A percentile compares a stretch with the other conserved stretches of the same genome.
Evolutionary conservation across 2,113 vertebrate genomes (phyloP).

Genomic region (Brachyhypopomus occidentalis): DNA sequence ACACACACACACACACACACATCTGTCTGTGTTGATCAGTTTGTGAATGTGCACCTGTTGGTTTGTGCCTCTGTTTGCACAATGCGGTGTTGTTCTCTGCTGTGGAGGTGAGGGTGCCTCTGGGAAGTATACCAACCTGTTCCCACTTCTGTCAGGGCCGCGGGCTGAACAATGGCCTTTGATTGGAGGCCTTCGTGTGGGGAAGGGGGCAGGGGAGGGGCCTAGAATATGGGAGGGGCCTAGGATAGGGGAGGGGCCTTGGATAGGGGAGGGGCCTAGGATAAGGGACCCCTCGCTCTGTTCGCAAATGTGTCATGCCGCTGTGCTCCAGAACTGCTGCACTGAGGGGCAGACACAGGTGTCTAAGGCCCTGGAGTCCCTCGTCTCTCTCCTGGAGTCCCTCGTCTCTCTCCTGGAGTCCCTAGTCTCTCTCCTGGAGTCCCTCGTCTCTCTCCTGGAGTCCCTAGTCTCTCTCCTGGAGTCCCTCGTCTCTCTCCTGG

Average conservation of each 20-base stretch:
- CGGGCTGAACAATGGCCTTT: conserved; percentile 40
- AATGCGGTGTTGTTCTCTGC: conserved; percentile 9
- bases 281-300: not conserved
- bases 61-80: not conserved
- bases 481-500: too few species aligned
- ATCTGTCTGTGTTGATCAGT: not conserved
- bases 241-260: not conserved
- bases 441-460: too few species aligned
- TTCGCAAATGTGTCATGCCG: not conserved
- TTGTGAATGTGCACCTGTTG: conserved; percentile 4
- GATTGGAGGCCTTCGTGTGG: conserved; percentile 1
- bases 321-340: conserved; percentile 18
- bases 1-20: too few species aligned
- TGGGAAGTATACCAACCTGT: conserved; percentile 23
- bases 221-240: too few species aligned
- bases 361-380: too few species aligned
- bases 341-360: conserved; percentile 11
- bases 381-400: too few species aligned
- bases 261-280: too few species aligned
- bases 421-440: too few species aligned
- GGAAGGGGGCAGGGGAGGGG: not conserved
- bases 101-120: not conserved
- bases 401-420: too few species aligned
- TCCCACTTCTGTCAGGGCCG: conserved; percentile 22
- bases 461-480: too few species aligned